Base-by-base conservation (phyloP, 2,888 invertebrate genomes). In the Ormia ochracea region DNA sequence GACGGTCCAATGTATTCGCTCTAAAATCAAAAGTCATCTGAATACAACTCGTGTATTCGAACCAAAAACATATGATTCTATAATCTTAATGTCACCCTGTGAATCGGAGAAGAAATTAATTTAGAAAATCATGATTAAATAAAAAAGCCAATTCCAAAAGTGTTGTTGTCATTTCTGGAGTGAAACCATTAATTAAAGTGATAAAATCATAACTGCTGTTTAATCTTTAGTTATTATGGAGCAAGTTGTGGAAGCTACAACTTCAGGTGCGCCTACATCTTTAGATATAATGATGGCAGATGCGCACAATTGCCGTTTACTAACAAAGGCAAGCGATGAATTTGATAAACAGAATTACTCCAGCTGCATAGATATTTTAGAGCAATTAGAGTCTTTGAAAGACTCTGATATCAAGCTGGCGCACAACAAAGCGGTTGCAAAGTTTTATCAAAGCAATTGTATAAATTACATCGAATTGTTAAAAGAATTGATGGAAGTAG, bases 371-470 rank as follows among this genome's bases (percentile, higher is more conserved):
- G 85, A 88, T 65, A 83, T 86, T 14, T 82, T 89, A 21, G 74
- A 84, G 21, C 84, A 87, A 68, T 76, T 89, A 56, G 88, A 89
- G 76, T 82, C 85, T 31, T 84, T 85, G 21, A 86, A 86, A 74
- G 86, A 86, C 45, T 82, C 76, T 4, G 85, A 84, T n/a, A 33
- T 14, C 6, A 81, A 87, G 38, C 78, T 88, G 63, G 82, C 84
- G 6, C 96, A 96, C 85, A 98, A 98, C 87, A 95, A 94, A 89
- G 94, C 94, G 26, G 93, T 98, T 0, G 93, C 93, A 0, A 95
- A 96, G 86, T 96, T 95, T 89, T 95, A 94, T 88, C 93, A 93
- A 81, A 92, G 92, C 70, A 94, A 94, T 56, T 92, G 94, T 85
- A 94, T 93, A 83, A 94, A 94, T 84, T 93, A 94, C 12, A 94